Conservation (phyloP, 2,888 invertebrate species). For the Lithosia quadra region DNA sequence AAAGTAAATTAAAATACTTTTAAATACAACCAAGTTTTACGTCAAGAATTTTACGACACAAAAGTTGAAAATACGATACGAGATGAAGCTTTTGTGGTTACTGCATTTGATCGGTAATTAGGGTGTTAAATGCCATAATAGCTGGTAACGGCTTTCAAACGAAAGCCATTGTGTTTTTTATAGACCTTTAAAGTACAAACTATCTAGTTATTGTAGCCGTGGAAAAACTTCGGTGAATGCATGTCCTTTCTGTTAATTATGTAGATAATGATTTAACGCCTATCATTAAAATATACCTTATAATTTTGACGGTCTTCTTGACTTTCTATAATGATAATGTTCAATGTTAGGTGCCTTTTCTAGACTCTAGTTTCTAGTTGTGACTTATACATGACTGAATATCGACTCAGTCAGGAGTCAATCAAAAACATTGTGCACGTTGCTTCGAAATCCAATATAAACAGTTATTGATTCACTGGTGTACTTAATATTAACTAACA, state of each 20-base stretch:
- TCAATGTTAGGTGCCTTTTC: background rate
- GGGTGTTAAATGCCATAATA: constrained; percentile 81
- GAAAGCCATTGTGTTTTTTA: constrained; percentile 76
- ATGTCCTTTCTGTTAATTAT: constrained; percentile 63
- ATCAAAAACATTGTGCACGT: no score
- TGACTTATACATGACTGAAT: no score
- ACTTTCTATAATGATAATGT: background rate
- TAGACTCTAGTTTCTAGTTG: no score
- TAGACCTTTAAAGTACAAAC: constrained; percentile 58
- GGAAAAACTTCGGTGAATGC: constrained; percentile 63
- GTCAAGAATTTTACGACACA: constrained; percentile 75
- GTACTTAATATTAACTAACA: no score
- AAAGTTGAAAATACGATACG: constrained; percentile 73
- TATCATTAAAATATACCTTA: constrained; percentile 19
- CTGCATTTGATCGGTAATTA: constrained; percentile 83
- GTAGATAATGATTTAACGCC: constrained; percentile 56
- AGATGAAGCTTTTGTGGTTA: constrained; percentile 82
- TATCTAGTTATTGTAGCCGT: constrained; percentile 61
- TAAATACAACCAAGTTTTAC: constrained; percentile 64
- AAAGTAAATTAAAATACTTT: constrained; percentile 76
- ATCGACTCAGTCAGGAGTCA: no score
- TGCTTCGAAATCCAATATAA: no score
- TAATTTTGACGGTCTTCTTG: background rate
- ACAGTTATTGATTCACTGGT: no score
- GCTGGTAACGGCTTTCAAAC: constrained; percentile 79